phyloP scores from a whole-genome alignment of 2,888 invertebrate genomes.

The Pyrrhosoma nymphula region DNA sequence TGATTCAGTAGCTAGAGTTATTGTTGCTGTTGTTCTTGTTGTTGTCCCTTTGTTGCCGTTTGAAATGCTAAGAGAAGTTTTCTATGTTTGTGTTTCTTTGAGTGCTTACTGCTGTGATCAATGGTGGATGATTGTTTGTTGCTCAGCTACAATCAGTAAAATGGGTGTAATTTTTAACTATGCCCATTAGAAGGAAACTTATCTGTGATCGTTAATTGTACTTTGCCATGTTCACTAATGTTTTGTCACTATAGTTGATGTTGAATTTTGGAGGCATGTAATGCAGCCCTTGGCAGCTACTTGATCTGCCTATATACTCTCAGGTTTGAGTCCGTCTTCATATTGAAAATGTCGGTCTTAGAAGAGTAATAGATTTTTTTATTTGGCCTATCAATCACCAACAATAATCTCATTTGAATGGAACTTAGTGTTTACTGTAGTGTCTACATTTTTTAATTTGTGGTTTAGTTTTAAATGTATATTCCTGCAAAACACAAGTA shows the following conservation, averaged over 20 bases:
- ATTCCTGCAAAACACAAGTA: background rate
- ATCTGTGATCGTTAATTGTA: conserved; percentile 63
- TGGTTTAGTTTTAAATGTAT: conserved; percentile 41
- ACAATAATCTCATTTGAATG: conserved; percentile 40
- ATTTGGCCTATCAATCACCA: conserved; percentile 15
- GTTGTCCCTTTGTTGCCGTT: conserved; percentile 38
- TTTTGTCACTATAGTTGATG: conserved; percentile 56
- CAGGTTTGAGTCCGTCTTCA: conserved; percentile 65
- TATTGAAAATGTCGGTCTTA: background rate
- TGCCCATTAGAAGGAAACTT: conserved; percentile 41
- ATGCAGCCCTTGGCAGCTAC: conserved; percentile 41
- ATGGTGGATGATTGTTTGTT: conserved; percentile 58
- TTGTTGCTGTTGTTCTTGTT: conserved; percentile 10
- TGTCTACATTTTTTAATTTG: conserved; percentile 30
- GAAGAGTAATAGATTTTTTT: background rate
- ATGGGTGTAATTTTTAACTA: background rate
- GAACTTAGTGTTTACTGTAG: background rate
- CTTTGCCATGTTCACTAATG: conserved; percentile 58
- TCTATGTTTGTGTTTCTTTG: conserved; percentile 34
- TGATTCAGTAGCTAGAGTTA: conserved; percentile 29
- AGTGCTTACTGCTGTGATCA: conserved; percentile 58
- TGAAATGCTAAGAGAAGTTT: conserved; percentile 27
- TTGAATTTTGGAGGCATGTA: conserved; percentile 38
- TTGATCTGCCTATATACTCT: conserved; percentile 5
- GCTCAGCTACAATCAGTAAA: conserved; percentile 57